Percentiles rank a stretch among this genome's conserved stretches.
phyloP scores from a whole-genome alignment of 2,113 vertebrate species.

The Mellivora capensis region DNA sequence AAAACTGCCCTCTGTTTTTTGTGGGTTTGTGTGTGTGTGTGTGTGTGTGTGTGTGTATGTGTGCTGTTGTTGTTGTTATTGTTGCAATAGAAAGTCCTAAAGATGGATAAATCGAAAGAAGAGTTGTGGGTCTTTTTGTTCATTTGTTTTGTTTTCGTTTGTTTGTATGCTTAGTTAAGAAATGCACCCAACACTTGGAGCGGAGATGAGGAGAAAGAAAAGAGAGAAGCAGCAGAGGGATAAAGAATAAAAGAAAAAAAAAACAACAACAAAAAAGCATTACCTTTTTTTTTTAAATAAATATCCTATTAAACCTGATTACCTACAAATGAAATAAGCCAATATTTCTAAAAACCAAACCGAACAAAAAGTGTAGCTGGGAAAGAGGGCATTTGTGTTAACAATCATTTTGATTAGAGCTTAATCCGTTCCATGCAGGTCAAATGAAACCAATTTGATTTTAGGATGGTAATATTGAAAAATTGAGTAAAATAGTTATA shows the following conservation, averaged over 20 bases:
- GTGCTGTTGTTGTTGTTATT: not conserved
- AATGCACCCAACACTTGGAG: not conserved
- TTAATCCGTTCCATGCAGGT: not conserved
- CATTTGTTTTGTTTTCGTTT: not conserved
- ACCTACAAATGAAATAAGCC: not conserved
- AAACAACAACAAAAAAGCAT: not conserved
- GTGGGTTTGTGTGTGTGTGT: not conserved
- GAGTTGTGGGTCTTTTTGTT: not conserved
- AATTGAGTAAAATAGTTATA: not conserved
- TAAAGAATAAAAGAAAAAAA: not conserved
- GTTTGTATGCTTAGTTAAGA: not conserved
- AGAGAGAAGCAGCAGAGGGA: not conserved
- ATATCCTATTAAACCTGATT: not conserved
- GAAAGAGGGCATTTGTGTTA: not conserved
- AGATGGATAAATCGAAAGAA: not conserved
- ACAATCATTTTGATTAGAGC: not conserved
- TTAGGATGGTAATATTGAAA: not conserved
- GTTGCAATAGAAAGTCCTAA: not conserved
- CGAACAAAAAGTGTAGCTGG: not conserved
- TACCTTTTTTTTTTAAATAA: not conserved
- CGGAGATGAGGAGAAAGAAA: not conserved
- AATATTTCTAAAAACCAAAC: not conserved
- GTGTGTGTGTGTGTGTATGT: not conserved
- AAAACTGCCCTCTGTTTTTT: not conserved
- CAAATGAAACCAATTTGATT: not conserved